Evolutionary conservation across 2,113 vertebrate species (phyloP).

Genomic region (Ardeotis arabs): DNA sequence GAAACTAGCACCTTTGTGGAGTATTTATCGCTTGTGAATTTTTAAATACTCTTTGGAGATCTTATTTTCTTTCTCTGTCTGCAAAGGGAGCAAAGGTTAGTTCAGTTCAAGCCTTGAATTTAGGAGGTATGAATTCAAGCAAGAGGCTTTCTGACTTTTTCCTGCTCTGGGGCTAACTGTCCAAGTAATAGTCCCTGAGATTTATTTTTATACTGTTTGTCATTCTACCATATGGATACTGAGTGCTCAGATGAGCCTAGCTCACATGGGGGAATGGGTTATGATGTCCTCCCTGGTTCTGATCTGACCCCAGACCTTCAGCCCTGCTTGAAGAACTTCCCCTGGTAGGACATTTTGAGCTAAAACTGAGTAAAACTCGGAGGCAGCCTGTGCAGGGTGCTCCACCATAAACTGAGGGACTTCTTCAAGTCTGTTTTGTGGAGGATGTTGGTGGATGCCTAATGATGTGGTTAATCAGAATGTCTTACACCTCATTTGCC

Average conservation of each 20-base stretch:
- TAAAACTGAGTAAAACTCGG: background rate
- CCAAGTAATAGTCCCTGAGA: background rate
- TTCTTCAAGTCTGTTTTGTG: background rate
- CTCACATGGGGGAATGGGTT: accelerated
- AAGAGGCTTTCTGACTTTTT: background rate
- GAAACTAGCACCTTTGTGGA: background rate
- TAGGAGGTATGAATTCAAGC: background rate
- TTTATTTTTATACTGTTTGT: background rate
- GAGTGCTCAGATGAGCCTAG: background rate
- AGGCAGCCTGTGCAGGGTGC: background rate
- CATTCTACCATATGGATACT: background rate
- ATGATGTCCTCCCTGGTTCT: background rate
- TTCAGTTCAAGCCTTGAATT: background rate
- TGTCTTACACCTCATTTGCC: accelerated
- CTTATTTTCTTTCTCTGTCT: background rate
- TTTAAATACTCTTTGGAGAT: background rate
- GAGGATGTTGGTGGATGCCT: background rate
- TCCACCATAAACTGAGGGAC: background rate
- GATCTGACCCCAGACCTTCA: background rate
- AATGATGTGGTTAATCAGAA: background rate
- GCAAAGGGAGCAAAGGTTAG: background rate
- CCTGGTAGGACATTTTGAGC: background rate
- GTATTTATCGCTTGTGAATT: background rate
- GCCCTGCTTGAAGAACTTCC: background rate
- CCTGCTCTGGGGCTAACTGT: background rate